Percentiles rank a stretch among this genome's conserved stretches.
Conservation (phyloP, 2,113 vertebrate species). For the Hystrix brachyura region DNA sequence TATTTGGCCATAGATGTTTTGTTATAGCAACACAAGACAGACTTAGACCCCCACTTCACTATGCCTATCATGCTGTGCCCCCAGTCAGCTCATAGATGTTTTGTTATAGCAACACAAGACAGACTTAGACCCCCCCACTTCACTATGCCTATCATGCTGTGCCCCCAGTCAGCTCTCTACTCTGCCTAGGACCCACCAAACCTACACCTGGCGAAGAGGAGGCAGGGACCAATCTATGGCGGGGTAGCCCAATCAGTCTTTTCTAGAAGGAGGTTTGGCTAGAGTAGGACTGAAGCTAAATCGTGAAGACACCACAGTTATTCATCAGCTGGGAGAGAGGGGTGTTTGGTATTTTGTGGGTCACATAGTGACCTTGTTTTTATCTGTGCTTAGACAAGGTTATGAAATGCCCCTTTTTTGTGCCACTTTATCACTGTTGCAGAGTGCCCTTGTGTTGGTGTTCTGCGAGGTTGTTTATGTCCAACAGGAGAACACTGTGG, state of each 20-base stretch:
- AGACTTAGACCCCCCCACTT: neutral
- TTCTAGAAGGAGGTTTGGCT: neutral
- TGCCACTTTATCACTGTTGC: neutral
- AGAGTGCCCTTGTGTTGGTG: constrained; percentile 84
- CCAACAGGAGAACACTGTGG: neutral
- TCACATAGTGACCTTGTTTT: neutral
- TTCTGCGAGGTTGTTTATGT: neutral
- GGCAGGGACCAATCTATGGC: neutral
- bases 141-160: accelerated
- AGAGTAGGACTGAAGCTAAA: neutral
- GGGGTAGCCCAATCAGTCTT: neutral
- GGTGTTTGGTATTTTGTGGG: neutral
- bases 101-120: neutral
- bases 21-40: neutral
- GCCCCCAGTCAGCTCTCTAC: neutral
- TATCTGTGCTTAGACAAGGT: neutral
- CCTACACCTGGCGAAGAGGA: neutral
- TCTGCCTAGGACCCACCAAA: neutral
- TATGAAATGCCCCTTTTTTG: neutral
- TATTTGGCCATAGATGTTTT: neutral
- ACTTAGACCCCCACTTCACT: neutral
- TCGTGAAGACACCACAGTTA: neutral
- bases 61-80: accelerated
- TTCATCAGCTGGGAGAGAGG: neutral
- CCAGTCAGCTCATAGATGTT: neutral